These are phyloP conservation scores for Drosophila yakuba DNA, from an alignment of 1,140 invertebrate species.

Conservation along the genomic window DNA sequence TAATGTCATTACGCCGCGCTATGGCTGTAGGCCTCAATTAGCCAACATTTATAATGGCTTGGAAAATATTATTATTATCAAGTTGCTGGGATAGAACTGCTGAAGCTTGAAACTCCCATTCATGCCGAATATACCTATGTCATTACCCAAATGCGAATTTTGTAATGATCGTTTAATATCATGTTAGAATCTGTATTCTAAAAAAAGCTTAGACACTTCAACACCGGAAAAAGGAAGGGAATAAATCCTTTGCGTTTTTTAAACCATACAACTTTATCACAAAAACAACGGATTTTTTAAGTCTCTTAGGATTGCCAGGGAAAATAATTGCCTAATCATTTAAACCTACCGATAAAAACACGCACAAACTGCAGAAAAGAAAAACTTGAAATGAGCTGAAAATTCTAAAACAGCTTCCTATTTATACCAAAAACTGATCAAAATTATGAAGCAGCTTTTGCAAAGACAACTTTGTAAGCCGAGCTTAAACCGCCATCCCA, in stretches of 20 bases:
- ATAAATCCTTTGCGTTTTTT: not conserved
- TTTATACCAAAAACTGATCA: slow-evolving; percentile 61
- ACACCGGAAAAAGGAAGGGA: too few species aligned
- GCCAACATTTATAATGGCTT: slow-evolving; percentile 51
- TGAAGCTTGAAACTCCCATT: slow-evolving; percentile 57
- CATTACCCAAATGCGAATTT: not conserved
- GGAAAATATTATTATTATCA: slow-evolving; percentile 42
- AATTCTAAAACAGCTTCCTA: slow-evolving; percentile 65
- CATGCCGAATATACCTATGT: not conserved
- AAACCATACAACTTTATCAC: not conserved
- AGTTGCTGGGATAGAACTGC: slow-evolving; percentile 14
- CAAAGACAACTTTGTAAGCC: slow-evolving; percentile 23
- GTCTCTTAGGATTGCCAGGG: not conserved
- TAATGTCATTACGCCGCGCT: slow-evolving; percentile 20
- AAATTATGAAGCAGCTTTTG: slow-evolving; percentile 31
- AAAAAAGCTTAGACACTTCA: too few species aligned
- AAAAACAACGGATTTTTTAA: not conserved
- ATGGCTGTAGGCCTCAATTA: slow-evolving; percentile 41
- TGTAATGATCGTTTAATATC: not conserved
- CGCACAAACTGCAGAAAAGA: slow-evolving; percentile 48
- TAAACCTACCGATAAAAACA: slow-evolving; percentile 52
- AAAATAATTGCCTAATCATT: not conserved
- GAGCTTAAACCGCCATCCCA: slow-evolving; percentile 26
- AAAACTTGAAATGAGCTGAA: slow-evolving; percentile 77
- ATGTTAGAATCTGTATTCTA: too few species aligned